These are phyloP conservation scores for Ceratotherium simum DNA, from an alignment of 2,113 vertebrate species.

Conservation along the genomic window DNA sequence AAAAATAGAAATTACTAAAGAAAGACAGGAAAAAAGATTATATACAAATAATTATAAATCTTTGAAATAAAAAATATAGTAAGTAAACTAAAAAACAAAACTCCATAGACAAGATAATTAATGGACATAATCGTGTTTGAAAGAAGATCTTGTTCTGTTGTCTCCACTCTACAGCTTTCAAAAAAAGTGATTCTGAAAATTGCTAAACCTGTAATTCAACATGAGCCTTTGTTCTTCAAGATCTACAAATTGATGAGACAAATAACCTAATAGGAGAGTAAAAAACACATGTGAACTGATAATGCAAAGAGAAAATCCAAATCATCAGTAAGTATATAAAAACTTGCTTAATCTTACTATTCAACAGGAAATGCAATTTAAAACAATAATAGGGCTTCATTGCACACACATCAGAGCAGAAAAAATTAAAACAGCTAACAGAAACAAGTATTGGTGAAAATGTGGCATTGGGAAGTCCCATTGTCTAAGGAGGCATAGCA, in stretches of 20 bases:
- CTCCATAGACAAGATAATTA: neutral
- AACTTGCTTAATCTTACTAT: neutral
- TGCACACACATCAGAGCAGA: neutral
- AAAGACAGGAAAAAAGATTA: neutral
- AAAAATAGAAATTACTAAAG: neutral
- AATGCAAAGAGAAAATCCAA: neutral
- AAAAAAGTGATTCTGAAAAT: slow-evolving; percentile 19
- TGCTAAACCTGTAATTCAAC: neutral
- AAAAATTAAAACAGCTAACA: neutral
- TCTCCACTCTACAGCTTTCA: neutral
- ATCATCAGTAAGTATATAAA: neutral
- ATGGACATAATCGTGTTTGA: neutral
- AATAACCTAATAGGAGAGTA: neutral
- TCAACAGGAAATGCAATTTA: neutral
- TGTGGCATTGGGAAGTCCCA: neutral
- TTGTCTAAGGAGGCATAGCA: accelerated
- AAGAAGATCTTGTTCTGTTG: neutral
- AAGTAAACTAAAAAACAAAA: slow-evolving; percentile 3
- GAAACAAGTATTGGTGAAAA: neutral
- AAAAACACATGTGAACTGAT: neutral
- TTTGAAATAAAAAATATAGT: slow-evolving; percentile 9
- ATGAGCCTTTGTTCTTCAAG: neutral
- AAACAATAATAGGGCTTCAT: neutral
- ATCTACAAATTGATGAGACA: neutral
- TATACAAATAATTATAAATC: neutral